Evolutionary conservation across 2,888 invertebrate genomes (phyloP), one percentile per base, ranked within the genome.

Genomic region (Axea sp.): DNA sequence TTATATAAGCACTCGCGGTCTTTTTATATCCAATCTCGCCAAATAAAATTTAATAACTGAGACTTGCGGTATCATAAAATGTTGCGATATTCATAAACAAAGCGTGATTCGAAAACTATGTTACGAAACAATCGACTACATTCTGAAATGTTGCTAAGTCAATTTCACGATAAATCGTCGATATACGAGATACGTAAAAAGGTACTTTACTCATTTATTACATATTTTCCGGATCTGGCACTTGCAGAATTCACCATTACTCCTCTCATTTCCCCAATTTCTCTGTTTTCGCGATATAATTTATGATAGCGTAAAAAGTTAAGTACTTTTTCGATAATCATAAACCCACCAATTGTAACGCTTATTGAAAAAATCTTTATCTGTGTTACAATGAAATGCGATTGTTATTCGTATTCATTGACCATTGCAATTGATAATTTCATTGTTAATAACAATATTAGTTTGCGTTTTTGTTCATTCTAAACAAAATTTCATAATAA

Each of bases 111-210:
- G 57, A 57, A 55, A 67, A 73, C 26, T 68, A 31, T 73, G 62
- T 68, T 62, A 51, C 55, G 30, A 15, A 68, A 67, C 73, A 73
- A 68, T 68, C 62, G 57, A 51, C 68, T 68, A 64, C 62, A 57
- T 33, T 19, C 57, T 49, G 35, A 19, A 57, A 62, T 57, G 64
- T 59, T 64, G 68, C 60, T 41, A 47, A 74, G 74, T 69, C 74
- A 74, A 65, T 74, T 74, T 43, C 35, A 24, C 60, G 60, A 71
- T 69, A 69, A 75, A 60, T 71, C 59, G 41, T 4, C 69, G 49
- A 69, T 71, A 75, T 71, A 65, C 69, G 69, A 62, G 65, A 75
- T 75, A 71, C 74, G 65, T 65, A 75, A 74, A 74, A 74, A 75
- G 69, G 69, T 49, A 64, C 69, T 74, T 71, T 15, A 41, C 33